Conservation (phyloP, 2,113 vertebrate genomes). For the Sula dactylatra region DNA sequence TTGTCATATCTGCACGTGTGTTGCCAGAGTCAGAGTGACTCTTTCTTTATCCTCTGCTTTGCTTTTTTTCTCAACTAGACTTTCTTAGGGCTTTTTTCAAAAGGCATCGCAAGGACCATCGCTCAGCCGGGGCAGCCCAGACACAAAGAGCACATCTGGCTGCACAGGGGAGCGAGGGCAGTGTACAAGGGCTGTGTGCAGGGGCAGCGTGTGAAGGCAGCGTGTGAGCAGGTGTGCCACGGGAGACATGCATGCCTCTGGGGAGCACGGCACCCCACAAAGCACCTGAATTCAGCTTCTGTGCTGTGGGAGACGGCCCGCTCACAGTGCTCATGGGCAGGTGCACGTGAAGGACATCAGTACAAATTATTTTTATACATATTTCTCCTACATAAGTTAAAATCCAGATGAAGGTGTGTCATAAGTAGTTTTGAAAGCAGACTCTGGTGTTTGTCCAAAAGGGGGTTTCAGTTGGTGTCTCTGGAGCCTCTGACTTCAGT, state of each 20-base stretch:
- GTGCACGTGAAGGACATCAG: background rate
- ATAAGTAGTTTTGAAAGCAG: background rate
- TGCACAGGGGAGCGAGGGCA: background rate
- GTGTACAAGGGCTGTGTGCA: too few relatives aligned
- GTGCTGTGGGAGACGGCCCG: background rate
- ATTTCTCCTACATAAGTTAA: background rate
- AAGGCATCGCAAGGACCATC: background rate
- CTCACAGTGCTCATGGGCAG: background rate
- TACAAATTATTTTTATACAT: background rate
- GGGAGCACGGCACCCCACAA: background rate
- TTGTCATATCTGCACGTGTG: background rate
- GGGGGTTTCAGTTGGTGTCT: background rate
- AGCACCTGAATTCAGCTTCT: background rate
- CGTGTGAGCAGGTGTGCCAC: accelerated
- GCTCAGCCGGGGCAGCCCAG: background rate
- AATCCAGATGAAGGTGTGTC: background rate
- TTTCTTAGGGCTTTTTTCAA: background rate
- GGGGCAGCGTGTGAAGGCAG: background rate
- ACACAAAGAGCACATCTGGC: background rate
- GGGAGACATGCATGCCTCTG: accelerated
- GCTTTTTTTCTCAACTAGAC: background rate
- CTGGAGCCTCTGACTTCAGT: background rate
- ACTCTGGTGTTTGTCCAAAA: background rate
- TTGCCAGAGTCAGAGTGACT: background rate
- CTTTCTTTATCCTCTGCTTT: background rate